Evolutionary conservation across 2,113 vertebrate species (phyloP), one percentile per base, ranked within the genome.

Genomic region (Syngnathoides biaculeatus): DNA sequence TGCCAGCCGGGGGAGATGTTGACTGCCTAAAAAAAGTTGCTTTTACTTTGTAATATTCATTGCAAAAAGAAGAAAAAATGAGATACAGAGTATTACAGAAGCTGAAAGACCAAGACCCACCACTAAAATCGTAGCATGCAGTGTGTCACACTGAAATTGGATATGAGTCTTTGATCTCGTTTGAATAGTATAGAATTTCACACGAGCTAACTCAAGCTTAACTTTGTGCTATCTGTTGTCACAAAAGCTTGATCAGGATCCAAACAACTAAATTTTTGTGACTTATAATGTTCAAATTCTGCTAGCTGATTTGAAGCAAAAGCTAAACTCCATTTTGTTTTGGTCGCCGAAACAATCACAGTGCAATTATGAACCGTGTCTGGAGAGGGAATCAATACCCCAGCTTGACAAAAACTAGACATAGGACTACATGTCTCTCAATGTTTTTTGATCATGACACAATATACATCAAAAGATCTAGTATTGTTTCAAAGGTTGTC

Each of bases 121-220:
- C 71, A 73, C 74, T 69, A 65, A 69, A 43, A 58, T 42, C 58
- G 67, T 70, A 58, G 76, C 42, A 42, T 75, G 75, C 61, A 43
- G 43, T 17, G n/a, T 59, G 55, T 69, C 57, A 0, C 74, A 63
- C 50, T 64, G 71, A 69, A 14, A 20, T 39, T 70, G 56, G 71
- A 24, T 53, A 24, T 61, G 68, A 57, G 67, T 39, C 50, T 64
- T 59, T 8, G 58, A 72, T 26, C 27, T 30, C 0, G 22, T 26
- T 22, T 86, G 20, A 87, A 89, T 87, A 71, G 87, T 89, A 86
- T 47, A 89, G 19, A 26, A 5, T 17, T 66, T 65, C 56, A 60
- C 60, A 70, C 45, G 9, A 38, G 26, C 59, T 22, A 62, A 71
- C 60, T 63, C 73, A 74, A 59, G 55, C 62, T 60, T 71, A 55